phyloP scores from a whole-genome alignment of 2,797 vertebrate species.

The Simalia tracyae region DNA sequence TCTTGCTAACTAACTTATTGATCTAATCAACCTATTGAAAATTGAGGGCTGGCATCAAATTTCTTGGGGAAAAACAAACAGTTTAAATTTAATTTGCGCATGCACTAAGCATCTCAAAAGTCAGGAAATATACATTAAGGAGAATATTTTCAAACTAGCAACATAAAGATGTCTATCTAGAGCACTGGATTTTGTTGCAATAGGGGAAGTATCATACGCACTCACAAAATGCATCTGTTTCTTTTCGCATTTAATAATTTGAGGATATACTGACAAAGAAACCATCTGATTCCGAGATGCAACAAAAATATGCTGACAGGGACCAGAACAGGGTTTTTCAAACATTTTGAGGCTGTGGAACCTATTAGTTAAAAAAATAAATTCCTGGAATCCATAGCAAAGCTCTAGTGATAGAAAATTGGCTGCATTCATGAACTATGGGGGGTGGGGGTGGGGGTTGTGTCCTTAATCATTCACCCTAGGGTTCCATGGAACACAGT shows the following conservation, averaged over 20 bases:
- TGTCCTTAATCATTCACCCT: background rate
- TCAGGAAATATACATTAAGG: background rate
- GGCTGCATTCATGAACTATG: background rate
- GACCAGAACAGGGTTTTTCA: background rate
- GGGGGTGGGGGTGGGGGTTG: background rate
- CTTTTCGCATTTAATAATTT: background rate
- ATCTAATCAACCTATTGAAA: background rate
- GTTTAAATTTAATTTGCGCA: background rate
- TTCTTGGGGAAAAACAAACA: background rate
- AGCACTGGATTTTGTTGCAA: background rate
- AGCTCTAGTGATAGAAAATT: background rate
- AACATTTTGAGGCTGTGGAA: background rate
- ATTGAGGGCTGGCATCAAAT: background rate
- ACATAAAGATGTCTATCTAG: background rate
- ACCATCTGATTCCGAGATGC: background rate
- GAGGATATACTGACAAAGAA: background rate
- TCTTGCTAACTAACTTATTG: background rate
- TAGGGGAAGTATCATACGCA: background rate
- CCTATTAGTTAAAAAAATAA: background rate
- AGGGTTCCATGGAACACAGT: background rate
- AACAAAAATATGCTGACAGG: background rate
- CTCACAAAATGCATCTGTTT: background rate
- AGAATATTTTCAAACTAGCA: background rate
- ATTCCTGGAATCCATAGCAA: background rate
- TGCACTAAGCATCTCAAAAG: background rate